These are phyloP conservation scores for Hemicentrotus pulcherrimus DNA, from an alignment of 35 echinoderm and acorn worm species.

Conservation along the genomic window DNA sequence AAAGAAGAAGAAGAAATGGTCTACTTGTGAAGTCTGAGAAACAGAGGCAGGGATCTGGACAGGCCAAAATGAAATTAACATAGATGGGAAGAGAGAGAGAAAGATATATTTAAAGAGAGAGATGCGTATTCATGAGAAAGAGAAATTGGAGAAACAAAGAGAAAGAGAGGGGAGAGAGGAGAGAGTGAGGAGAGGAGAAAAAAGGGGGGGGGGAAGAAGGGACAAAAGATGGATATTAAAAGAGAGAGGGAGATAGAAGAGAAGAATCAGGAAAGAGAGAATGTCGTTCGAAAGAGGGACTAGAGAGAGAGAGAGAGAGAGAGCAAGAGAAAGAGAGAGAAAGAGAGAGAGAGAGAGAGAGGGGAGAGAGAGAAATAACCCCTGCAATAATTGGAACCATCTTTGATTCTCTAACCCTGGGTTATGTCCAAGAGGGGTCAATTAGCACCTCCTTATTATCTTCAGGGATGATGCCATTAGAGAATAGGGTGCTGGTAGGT, in stretches of 20 bases:
- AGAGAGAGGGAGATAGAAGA: background rate
- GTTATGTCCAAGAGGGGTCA: constrained; percentile 39
- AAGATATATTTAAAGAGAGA: too few relatives aligned
- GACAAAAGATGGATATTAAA: too few relatives aligned
- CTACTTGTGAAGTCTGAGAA: too few relatives aligned
- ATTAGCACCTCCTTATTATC: constrained; percentile 56
- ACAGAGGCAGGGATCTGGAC: too few relatives aligned
- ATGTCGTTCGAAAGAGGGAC: background rate
- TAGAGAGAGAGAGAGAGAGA: background rate
- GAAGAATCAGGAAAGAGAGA: background rate
- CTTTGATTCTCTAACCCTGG: constrained; percentile 37
- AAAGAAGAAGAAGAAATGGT: too few relatives aligned
- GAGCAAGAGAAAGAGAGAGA: background rate
- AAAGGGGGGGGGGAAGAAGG: background rate
- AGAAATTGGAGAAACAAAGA: background rate
- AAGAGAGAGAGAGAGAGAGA: background rate
- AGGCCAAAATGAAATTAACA: too few relatives aligned
- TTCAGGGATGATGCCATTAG: constrained; percentile 25
- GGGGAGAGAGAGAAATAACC: background rate
- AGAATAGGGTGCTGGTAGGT: constrained; percentile 9
- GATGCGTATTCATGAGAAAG: too few relatives aligned
- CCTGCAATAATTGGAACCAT: constrained; percentile 37
- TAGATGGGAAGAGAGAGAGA: too few relatives aligned
- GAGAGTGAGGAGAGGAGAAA: background rate
- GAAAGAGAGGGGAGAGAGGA: too few relatives aligned